These are phyloP conservation scores for Aphaenogaster floridana DNA, from an alignment of 1,140 invertebrate genomes.

Conservation along the genomic window DNA sequence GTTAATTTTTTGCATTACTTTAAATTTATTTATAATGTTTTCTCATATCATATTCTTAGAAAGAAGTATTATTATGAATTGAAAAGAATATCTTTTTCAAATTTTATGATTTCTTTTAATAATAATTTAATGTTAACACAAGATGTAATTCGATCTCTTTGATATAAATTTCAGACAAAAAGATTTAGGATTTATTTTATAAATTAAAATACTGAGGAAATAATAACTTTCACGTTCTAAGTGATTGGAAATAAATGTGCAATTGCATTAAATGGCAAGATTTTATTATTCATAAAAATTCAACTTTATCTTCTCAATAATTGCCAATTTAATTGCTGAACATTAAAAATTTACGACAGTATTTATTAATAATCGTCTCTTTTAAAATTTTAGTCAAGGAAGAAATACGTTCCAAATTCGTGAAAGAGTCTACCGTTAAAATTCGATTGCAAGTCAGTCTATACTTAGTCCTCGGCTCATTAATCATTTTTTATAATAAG, in stretches of 20 bases:
- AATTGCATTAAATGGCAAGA: neutral
- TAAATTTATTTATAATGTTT: neutral
- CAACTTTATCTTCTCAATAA: neutral
- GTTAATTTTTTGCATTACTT: neutral
- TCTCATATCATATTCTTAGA: neutral
- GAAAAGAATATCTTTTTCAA: neutral
- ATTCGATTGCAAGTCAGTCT: neutral
- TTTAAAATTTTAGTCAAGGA: neutral
- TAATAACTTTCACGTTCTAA: neutral
- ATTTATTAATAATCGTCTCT: neutral
- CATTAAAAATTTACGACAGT: neutral
- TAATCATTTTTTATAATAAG: neutral
- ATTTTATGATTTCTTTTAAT: neutral
- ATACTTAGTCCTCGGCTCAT: neutral
- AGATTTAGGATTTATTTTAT: neutral
- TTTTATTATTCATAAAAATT: conserved; percentile 10
- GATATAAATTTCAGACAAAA: neutral
- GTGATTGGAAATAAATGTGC: neutral
- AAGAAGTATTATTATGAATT: neutral
- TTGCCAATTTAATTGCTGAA: neutral
- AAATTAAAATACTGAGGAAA: neutral
- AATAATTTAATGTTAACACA: neutral
- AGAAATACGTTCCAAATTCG: neutral
- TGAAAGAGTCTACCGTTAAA: neutral
- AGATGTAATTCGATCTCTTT: neutral